Evolutionary conservation across 2,113 vertebrate genomes (phyloP), one percentile per base, ranked within the genome.

Genomic region (Arenaria interpres): DNA sequence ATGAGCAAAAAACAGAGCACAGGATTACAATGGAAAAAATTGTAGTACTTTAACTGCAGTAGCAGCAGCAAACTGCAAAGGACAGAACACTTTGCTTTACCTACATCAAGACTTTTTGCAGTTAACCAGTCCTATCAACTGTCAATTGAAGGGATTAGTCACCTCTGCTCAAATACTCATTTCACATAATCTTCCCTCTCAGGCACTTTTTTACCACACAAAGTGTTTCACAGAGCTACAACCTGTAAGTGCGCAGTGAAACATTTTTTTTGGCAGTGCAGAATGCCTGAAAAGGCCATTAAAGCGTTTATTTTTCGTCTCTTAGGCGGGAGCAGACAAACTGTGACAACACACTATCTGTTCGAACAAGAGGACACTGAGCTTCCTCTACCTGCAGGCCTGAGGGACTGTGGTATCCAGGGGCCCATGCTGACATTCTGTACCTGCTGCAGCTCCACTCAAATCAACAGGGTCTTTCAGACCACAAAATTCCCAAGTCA

Each of bases 361-460:
- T 35, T 37, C 8, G 23, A 88, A 54, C 21, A 46, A 4, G 20
- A 50, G 39, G 54, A 41, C 46, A 27, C 32, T 30, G 33, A 53
- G 30, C 24, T 48, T 37, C 18, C 27, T 48, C 32, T 28, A 45
- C 79, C 79, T 22, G 35, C 54, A 18, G 0, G 0, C n/a, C 22
- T 23, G 50, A 67, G 46, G 7, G 8, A 19, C 59, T n/a, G 45
- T 23, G 59, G 33, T 28, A 41, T 30, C 9, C 63, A 35, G 41
- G 39, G 30, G 2, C 4, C 8, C 67, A 56, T 0, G 0, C 1
- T 56, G 48, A 32, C 17, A 7, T 1, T 1, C 19, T 13, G 50
- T 22, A 37, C 22, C 32, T 56, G 39, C 66, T 76, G 23, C 43
- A 77, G 59, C 57, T 68, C 57, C 25, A 12, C 23, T 43, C 69